These are phyloP conservation scores for Enteromius thamalakanensis DNA, from an alignment of 2,797 vertebrate species.

Conservation along the genomic window DNA sequence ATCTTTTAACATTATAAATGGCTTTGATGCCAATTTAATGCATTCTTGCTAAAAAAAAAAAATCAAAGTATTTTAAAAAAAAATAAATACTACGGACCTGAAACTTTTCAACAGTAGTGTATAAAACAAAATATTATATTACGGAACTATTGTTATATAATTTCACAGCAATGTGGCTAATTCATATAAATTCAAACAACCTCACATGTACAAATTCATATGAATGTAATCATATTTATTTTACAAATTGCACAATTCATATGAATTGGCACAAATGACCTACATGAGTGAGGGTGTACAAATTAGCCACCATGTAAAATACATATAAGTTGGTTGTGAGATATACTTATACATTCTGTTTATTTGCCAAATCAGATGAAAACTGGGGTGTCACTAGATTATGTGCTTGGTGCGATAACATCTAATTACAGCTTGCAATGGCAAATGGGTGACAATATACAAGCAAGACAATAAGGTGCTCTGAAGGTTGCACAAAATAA, in stretches of 20 bases:
- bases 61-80: neutral
- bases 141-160: slow-evolving; percentile 1
- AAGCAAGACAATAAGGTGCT: slow-evolving; percentile 27
- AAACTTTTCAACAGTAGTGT: neutral
- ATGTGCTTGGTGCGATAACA: neutral
- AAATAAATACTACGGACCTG: neutral
- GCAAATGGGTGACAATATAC: neutral
- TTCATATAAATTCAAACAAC: too few species aligned
- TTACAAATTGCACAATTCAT: too few species aligned
- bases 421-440: slow-evolving; percentile 15
- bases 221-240: too few species aligned
- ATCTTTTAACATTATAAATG: neutral
- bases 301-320: too few species aligned
- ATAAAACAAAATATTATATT: slow-evolving; percentile 1
- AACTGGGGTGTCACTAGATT: slow-evolving; percentile 4
- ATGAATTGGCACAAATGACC: too few species aligned
- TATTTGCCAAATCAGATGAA: neutral
- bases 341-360: neutral
- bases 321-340: too few species aligned
- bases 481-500: neutral
- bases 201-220: too few species aligned
- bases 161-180: neutral
- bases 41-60: neutral
- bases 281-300: too few species aligned
- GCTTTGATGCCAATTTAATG: neutral